Evolutionary conservation across 2,797 vertebrate species (phyloP), one percentile per base, ranked within the genome.

Genomic region (Argentina silus): DNA sequence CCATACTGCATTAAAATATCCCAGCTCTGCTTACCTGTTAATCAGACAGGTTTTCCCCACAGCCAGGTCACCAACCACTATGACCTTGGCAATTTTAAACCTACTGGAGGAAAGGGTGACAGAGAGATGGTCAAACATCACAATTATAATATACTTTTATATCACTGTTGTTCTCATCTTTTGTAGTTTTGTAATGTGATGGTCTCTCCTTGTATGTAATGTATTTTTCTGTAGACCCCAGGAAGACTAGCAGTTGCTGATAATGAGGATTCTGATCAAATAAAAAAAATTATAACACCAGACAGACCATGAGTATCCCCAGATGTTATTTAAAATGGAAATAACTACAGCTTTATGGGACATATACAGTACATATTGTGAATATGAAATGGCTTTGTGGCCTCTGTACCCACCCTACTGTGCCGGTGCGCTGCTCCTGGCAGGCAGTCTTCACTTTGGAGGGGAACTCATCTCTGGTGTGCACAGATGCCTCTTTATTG

Each of bases 41-140:
- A 98, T 98, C 81, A 99, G 88, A 70, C 97, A 98, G 17, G 97
- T 98, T 91, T 98, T 98, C 48, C 97, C 97, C 89, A 99, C 97
- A 0, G 97, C 96, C 76, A 99, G 91, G 83, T 99, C 97, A 0
- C 97, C 97, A 57, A 98, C 97, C 62, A 98, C 96, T 19, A 99
- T 98, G 82, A 98, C 96, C 87, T 99, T 99, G 23, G 97, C 97
- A 82, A 98, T 98, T 89, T 97, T 98, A 90, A 98, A 98, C 88
- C 97, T 99, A 91, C 86, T 83, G 73, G 57, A 71, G 59, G 1
- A 72, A 55, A 67, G 77, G 5, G 69, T 44, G 4, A 69, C 3
- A 17, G 56, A 74, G 53, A 19, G 36, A 79, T 7, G 0, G 78
- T 67, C 48, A 63, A 56, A 17, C 6, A 9, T 3, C 7, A 60